Conservation (phyloP, 2,888 invertebrate genomes). For the Dermolepida albohirtum region DNA sequence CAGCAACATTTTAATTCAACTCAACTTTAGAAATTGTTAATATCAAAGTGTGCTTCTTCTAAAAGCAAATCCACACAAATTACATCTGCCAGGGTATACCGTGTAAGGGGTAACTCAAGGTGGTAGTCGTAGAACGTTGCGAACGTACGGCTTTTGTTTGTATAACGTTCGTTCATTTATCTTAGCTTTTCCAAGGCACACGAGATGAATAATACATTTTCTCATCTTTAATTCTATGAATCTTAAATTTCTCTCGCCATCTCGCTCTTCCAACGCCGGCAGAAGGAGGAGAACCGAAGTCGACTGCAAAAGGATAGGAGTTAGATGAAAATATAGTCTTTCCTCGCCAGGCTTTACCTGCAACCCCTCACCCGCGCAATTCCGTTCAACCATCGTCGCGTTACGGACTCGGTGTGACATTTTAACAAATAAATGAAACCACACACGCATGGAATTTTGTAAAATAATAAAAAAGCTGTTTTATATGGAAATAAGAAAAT, state of each 20-base stretch:
- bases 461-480: too few species aligned
- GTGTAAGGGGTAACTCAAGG: background rate
- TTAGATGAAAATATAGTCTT: constrained; percentile 32
- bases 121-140: background rate
- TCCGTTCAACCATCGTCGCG: background rate
- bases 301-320: constrained; percentile 24
- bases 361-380: background rate
- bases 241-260: constrained; percentile 58
- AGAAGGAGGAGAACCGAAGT: constrained; percentile 4
- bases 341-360: background rate
- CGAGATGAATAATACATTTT: constrained; percentile 62
- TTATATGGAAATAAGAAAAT: too few species aligned
- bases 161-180: constrained; percentile 60
- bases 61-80: background rate
- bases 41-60: too few species aligned
- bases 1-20: too few species aligned
- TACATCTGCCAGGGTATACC: background rate
- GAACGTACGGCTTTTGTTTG: constrained; percentile 57
- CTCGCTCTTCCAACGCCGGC: constrained; percentile 16
- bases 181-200: constrained; percentile 62
- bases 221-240: constrained; percentile 66
- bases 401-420: background rate
- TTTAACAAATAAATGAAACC: too few species aligned
- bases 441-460: too few species aligned
- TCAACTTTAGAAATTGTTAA: background rate